Percentiles rank a stretch among this genome's conserved stretches.
phyloP scores from a whole-genome alignment of 2,888 invertebrate species.

The Lacanobia wlatinum region DNA sequence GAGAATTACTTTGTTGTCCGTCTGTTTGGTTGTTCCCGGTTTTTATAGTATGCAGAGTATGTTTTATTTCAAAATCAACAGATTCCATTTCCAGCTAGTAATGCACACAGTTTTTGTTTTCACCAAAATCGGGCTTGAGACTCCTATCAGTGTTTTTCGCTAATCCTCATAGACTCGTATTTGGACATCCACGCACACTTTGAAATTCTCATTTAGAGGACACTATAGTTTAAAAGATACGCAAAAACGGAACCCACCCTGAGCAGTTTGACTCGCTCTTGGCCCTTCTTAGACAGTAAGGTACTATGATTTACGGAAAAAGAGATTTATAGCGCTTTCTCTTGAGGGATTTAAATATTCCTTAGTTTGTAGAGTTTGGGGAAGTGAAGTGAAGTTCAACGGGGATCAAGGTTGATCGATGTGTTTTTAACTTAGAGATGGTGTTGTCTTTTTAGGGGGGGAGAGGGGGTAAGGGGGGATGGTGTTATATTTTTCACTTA shows the following conservation, averaged over 20 bases:
- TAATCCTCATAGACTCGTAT: no score
- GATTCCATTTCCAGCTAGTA: no score
- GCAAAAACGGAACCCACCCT: not conserved
- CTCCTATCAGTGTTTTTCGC: no score
- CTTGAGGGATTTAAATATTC: constrained; percentile 44
- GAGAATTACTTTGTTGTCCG: not conserved
- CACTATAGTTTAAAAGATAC: not conserved
- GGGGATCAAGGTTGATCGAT: constrained; percentile 31
- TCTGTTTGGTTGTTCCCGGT: not conserved
- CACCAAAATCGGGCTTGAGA: no score
- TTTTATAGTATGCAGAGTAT: no score
- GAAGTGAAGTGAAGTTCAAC: constrained; percentile 30
- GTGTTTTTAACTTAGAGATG: not conserved
- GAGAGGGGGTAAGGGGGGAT: no score
- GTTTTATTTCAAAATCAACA: no score
- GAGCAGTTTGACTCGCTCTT: not conserved
- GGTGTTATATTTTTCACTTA: no score
- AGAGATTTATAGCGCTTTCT: constrained; percentile 60
- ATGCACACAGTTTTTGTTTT: no score
- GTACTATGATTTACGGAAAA: constrained; percentile 55
- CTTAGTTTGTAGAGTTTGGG: constrained; percentile 33
- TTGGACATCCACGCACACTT: no score
- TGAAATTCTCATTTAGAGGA: no score
- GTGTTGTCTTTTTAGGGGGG: not conserved
- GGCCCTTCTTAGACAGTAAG: constrained; percentile 26